Evolutionary conservation across 2,888 invertebrate species (phyloP).

Genomic region (Ophraella communa): DNA sequence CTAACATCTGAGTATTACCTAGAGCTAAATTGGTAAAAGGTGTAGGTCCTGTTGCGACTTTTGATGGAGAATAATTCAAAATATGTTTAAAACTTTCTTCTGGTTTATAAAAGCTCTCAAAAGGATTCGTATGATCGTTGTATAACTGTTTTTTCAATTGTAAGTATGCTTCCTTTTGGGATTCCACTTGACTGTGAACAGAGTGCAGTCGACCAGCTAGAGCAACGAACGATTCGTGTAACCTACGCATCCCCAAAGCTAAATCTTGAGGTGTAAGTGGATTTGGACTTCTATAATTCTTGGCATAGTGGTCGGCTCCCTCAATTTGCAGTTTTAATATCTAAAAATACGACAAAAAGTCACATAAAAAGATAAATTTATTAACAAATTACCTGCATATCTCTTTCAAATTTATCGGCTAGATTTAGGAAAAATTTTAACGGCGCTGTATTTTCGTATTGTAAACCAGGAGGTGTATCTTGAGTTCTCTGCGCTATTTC

Average conservation of each 20-base stretch:
- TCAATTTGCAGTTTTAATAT: slow-evolving; percentile 74
- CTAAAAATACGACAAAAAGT: slow-evolving; percentile 52
- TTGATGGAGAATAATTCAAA: slow-evolving; percentile 54
- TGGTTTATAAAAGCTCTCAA: slow-evolving; percentile 61
- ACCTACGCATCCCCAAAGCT: slow-evolving; percentile 76
- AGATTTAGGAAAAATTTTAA: slow-evolving; percentile 74
- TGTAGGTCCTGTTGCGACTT: slow-evolving; percentile 67
- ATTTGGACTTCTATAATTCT: slow-evolving; percentile 69
- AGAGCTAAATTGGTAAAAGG: slow-evolving; percentile 62
- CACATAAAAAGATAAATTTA: not conserved
- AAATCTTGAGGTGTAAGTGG: slow-evolving; percentile 77
- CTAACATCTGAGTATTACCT: slow-evolving; percentile 24
- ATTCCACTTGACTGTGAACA: slow-evolving; percentile 78
- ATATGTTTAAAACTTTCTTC: slow-evolving; percentile 47
- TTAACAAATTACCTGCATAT: slow-evolving; percentile 67
- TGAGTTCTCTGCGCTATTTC: slow-evolving; percentile 82
- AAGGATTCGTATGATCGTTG: slow-evolving; percentile 80
- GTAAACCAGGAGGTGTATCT: slow-evolving; percentile 76
- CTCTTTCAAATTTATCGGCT: slow-evolving; percentile 73
- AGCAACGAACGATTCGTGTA: slow-evolving; percentile 86
- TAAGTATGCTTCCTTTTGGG: slow-evolving; percentile 85
- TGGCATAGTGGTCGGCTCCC: slow-evolving; percentile 74
- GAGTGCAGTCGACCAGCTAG: slow-evolving; percentile 86
- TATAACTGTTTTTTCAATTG: slow-evolving; percentile 79
- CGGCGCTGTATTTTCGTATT: slow-evolving; percentile 78